phyloP scores from a whole-genome alignment of 2,113 vertebrate species.

The Carlito syrichta region DNA sequence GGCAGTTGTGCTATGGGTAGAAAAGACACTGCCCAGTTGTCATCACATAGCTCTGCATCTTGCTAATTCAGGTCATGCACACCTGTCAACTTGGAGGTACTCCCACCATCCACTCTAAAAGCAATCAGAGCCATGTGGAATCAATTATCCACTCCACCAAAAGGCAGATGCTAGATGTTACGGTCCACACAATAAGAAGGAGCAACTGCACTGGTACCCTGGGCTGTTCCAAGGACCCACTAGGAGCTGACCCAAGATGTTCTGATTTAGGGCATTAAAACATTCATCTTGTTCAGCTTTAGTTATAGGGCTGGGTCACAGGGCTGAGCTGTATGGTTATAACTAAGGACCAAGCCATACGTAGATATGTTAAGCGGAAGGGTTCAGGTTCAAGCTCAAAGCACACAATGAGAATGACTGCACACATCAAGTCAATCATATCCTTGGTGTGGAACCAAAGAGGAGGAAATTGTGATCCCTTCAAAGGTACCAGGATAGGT shows the following conservation, averaged over 20 bases:
- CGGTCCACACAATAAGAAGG: neutral
- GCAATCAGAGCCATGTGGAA: neutral
- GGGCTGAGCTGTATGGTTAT: neutral
- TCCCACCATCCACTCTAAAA: neutral
- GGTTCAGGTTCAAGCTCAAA: neutral
- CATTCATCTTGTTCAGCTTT: neutral
- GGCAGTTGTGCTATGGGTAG: neutral
- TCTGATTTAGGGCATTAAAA: neutral
- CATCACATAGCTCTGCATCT: neutral
- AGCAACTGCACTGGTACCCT: neutral
- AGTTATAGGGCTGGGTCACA: neutral
- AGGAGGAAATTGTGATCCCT: neutral
- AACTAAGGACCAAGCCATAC: conserved; percentile 8
- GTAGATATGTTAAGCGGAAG: neutral
- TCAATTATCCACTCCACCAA: conserved; percentile 9
- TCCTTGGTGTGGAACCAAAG: neutral
- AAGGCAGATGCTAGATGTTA: neutral
- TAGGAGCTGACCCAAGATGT: neutral
- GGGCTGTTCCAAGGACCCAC: neutral
- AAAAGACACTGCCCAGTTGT: neutral
- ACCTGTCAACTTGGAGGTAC: neutral
- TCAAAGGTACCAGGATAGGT: neutral
- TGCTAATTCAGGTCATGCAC: neutral
- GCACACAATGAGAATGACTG: neutral
- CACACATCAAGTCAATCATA: neutral